Evolutionary conservation across 2,888 invertebrate species (phyloP).

Genomic region (Leptopilina drosophilae): DNA sequence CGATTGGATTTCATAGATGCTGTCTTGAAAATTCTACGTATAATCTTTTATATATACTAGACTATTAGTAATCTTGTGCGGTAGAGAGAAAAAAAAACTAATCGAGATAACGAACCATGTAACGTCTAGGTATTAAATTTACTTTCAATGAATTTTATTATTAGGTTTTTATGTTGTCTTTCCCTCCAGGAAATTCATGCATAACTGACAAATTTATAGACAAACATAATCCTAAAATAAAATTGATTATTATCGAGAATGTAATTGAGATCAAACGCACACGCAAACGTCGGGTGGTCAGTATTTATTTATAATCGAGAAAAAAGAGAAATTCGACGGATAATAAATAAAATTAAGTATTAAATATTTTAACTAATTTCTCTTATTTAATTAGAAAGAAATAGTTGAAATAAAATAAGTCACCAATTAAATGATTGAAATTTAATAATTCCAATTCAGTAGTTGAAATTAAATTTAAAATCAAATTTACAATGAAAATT

Average conservation of each 20-base stretch:
- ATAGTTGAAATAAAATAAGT: too few relatives aligned
- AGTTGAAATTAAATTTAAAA: too few relatives aligned
- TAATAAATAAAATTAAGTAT: too few relatives aligned
- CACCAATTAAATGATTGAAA: too few relatives aligned
- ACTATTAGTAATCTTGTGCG: background rate
- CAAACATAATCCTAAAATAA: background rate
- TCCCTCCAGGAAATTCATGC: background rate
- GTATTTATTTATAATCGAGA: too few relatives aligned
- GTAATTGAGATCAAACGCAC: too few relatives aligned
- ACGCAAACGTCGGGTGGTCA: too few relatives aligned
- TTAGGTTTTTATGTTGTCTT: slow-evolving; percentile 2
- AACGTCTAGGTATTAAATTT: slow-evolving; percentile 15
- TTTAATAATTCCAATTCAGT: too few relatives aligned
- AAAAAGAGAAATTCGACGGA: too few relatives aligned
- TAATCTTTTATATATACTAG: background rate
- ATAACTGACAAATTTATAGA: background rate
- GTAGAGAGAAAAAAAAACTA: background rate
- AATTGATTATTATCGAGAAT: background rate
- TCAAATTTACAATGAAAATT: too few relatives aligned
- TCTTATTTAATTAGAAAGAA: too few relatives aligned
- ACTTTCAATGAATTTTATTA: slow-evolving; percentile 19
- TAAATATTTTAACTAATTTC: too few relatives aligned
- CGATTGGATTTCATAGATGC: slow-evolving; percentile 25
- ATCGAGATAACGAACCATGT: slow-evolving; percentile 21
- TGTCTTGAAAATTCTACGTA: slow-evolving; percentile 16